Evolutionary conservation across 2,888 invertebrate genomes (phyloP).

Genomic region (Acanthosepion pharaonis): DNA sequence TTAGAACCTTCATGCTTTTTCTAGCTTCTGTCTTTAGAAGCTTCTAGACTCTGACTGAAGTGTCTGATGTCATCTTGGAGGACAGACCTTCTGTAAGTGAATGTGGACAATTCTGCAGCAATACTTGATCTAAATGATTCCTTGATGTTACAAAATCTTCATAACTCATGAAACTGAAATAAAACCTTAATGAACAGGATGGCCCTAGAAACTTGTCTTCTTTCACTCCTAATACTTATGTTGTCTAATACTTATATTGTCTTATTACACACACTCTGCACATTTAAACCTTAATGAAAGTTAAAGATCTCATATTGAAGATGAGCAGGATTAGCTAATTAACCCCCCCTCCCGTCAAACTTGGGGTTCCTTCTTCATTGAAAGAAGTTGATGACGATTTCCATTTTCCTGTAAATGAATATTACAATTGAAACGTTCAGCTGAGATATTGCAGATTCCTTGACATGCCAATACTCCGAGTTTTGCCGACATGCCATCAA

Average conservation of each 20-base stretch:
- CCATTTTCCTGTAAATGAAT: neutral
- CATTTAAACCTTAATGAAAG: neutral
- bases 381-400: neutral
- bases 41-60: conserved; percentile 39
- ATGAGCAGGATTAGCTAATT: too few relatives aligned
- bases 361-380: neutral
- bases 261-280: neutral
- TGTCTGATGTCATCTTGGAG: conserved; percentile 38
- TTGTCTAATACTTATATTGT: too few relatives aligned
- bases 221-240: neutral
- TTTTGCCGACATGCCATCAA: too few relatives aligned
- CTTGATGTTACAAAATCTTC: conserved; percentile 24
- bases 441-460: neutral
- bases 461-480: neutral
- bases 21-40: conserved; percentile 46
- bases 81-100: conserved; percentile 41
- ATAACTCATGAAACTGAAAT: conserved; percentile 42
- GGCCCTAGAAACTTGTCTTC: neutral
- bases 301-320: too few relatives aligned
- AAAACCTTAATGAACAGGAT: neutral
- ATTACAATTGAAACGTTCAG: neutral
- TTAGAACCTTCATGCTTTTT: conserved; percentile 46
- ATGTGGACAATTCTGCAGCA: conserved; percentile 44
- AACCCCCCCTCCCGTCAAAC: too few relatives aligned
- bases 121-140: conserved; percentile 44